A percentile compares a stretch with the other conserved stretches of the same genome.
Conservation (phyloP, 2,888 invertebrate species). For the Oegoconia quadripuncta region DNA sequence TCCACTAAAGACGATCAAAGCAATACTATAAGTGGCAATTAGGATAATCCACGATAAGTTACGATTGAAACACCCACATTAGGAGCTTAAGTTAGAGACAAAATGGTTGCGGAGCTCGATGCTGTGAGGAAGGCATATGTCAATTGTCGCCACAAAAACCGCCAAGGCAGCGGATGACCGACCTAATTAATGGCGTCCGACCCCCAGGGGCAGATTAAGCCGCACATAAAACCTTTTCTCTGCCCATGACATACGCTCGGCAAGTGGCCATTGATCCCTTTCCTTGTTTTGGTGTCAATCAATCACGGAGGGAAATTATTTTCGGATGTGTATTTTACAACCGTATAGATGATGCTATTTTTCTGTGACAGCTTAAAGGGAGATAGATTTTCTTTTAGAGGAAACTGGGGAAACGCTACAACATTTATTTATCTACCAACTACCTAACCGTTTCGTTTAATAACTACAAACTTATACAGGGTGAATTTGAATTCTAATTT, state of each 20-base stretch:
- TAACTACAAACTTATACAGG: too few species aligned
- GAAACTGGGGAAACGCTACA: too few species aligned
- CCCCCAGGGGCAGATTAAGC: slow-evolving; percentile 59
- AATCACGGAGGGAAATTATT: slow-evolving; percentile 6
- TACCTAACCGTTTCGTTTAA: too few species aligned
- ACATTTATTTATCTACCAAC: too few species aligned
- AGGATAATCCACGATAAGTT: slow-evolving; percentile 6
- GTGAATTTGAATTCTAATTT: too few species aligned
- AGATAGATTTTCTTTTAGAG: too few species aligned
- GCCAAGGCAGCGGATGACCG: slow-evolving; percentile 31
- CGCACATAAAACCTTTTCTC: slow-evolving; percentile 66
- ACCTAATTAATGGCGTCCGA: slow-evolving; percentile 37
- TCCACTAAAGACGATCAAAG: neutral
- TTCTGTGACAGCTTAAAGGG: too few species aligned
- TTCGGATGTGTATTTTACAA: neutral
- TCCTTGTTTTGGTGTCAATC: slow-evolving; percentile 5
- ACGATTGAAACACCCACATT: slow-evolving; percentile 9
- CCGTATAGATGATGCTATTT: too few species aligned
- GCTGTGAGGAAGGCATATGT: slow-evolving; percentile 31
- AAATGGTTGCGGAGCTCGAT: slow-evolving; percentile 13
- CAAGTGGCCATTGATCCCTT: slow-evolving; percentile 42
- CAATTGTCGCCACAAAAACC: slow-evolving; percentile 41
- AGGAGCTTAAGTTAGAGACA: slow-evolving; percentile 11
- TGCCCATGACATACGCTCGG: slow-evolving; percentile 49
- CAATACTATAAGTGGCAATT: slow-evolving; percentile 2